Base-by-base conservation (phyloP, 2,888 invertebrate genomes). In the Ferdinandea cuprea region DNA sequence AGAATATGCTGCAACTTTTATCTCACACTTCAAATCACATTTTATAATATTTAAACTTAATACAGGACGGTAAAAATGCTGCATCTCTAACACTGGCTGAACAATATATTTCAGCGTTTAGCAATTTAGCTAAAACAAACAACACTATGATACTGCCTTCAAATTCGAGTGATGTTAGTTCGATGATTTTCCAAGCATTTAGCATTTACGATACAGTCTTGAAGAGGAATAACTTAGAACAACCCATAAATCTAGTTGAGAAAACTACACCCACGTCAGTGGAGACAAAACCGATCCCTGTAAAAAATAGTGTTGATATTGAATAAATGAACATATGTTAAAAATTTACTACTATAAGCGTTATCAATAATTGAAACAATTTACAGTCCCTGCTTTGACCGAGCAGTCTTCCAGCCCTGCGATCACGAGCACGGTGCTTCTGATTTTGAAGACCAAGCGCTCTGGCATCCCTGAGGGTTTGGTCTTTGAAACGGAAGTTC, bases 141-240 rank as follows among this genome's bases (percentile, higher is more conserved):
- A 99, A 99, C 91, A 99, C 99, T 0, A 92, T 99, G 78, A 96
- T 99, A 86, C 91, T 99, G 85, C 99, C 99, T 0, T 94, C 96
- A 17, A 98, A 98, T 91, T 95, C 96, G 3, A 96, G 96, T 3
- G 91, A 91, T 85, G 87, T 91, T 25, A 88, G 88, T 2, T 87
- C 88, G 9, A 86, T 91, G 66, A 90, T 91, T 25, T 88, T 88
- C 1, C 90, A 91, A 86, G 91, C 91, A 2, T 85, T 91, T 85
- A 87, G 89, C 5, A 90, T 91, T 37, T 91, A 91, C 81, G 89
- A 89, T 83, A 87, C 88, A 6, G 86, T 90, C 13, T 87, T 89
- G 4, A 86, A 71, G 19, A 56, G 19, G 32, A 63, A 44, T 32
- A 50, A 3, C 32, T n/a, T 61, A 28, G 21, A 40, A 5, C 50